Evolutionary conservation across 2,888 invertebrate species (phyloP), one percentile per base, ranked within the genome.

Genomic region (Metalampra italica): DNA sequence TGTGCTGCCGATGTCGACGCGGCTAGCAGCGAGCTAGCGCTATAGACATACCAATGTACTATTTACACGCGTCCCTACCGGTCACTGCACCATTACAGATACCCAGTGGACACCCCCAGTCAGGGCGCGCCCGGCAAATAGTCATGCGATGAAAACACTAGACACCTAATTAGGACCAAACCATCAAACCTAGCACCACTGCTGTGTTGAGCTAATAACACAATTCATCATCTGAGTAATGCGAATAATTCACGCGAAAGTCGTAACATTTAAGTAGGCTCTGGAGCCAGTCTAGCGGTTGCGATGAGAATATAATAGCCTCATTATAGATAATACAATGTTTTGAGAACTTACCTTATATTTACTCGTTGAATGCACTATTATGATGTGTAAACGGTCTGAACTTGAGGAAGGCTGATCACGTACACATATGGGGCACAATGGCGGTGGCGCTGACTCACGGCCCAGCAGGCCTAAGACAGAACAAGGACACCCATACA

Each of bases 401-500:
- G 39, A 39, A 14, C 39, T 12, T 30, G 30, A 13, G 62, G n/a
- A 63, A 71, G 66, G 69, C 69, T 59, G 64, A 68, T 71, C 74
- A 76, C 75, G 73, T 77, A 71, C 57, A 54, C 60, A 63, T 68
- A 71, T 66, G 69, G 69, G 64, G 65, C 68, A 78, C 45, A 49
- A 49, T 49, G 42, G 41, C 72, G 66, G 63, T 60, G n/a, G n/a
- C 22, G 61, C 62, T 86, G 86, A 87, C 65, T 87, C 83, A 87
- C 57, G 55, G 62, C 53, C 57, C 49, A 50, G 52, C 62, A 60
- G 54, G 65, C 71, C 66, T 56, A 72, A 80, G 80, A 76, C 78
- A 74, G 78, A 78, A 82, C 82, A 84, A 87, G 88, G 86, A 80
- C 86, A 75, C 70, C 75, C 78, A 68, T 62, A 63, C 67, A 66